Conservation (phyloP, 1,140 invertebrate species). For the Vanessa tameamea region DNA sequence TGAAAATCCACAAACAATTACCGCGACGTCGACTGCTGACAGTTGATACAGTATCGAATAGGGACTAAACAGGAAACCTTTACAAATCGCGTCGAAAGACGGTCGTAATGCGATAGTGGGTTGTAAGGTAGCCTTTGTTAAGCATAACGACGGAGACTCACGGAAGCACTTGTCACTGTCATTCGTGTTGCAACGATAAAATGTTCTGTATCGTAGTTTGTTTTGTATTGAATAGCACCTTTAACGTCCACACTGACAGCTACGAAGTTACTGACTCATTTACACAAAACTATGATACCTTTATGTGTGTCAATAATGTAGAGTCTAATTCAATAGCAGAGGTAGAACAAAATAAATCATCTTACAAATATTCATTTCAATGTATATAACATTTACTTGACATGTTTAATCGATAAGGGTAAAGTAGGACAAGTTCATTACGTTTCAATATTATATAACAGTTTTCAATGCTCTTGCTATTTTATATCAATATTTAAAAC, state of each 20-base stretch:
- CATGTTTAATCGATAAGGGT: too few species aligned
- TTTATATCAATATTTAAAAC: too few species aligned
- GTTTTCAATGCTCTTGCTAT: too few species aligned
- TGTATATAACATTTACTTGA: too few species aligned
- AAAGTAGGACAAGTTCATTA: too few species aligned
- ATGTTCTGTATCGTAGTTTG: constrained; percentile 3
- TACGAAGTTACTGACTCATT: not conserved
- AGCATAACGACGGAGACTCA: constrained; percentile 59
- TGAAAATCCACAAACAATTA: constrained; percentile 18
- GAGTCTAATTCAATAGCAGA: not conserved
- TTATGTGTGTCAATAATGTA: not conserved
- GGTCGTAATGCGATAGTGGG: constrained; percentile 61
- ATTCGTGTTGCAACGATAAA: constrained; percentile 23
- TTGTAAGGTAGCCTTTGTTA: constrained; percentile 63
- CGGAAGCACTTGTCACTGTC: constrained; percentile 76
- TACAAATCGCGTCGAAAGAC: constrained; percentile 68
- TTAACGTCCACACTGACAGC: not conserved
- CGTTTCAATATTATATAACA: too few species aligned
- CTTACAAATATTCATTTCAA: too few species aligned
- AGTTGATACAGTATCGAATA: constrained; percentile 57
- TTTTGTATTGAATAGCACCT: constrained; percentile 18
- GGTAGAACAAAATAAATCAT: too few species aligned
- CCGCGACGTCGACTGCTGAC: constrained; percentile 43
- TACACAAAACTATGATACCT: not conserved
- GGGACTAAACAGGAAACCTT: constrained; percentile 59